Evolutionary conservation across 2,113 vertebrate genomes (phyloP).

Genomic region (Bubalus kerabau): DNA sequence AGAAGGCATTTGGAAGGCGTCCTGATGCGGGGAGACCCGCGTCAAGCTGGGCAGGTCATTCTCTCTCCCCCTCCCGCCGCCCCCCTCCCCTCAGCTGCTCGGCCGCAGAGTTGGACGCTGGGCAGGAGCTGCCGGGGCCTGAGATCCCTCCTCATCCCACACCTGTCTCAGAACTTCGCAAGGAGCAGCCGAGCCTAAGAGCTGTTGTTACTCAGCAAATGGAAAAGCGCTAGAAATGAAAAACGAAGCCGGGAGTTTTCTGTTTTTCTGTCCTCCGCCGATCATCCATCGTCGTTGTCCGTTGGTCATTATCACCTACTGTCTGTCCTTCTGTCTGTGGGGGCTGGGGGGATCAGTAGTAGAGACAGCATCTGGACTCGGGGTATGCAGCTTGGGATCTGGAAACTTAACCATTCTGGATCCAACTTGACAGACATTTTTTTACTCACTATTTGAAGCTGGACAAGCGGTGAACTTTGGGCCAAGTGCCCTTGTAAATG

Average conservation of each 20-base stretch:
- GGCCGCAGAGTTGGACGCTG: not conserved
- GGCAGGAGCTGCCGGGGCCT: too few species aligned
- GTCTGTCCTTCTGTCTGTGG: not conserved
- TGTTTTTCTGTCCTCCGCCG: accelerated
- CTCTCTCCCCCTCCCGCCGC: too few species aligned
- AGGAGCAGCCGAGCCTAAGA: not conserved
- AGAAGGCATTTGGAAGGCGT: not conserved
- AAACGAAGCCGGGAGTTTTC: not conserved
- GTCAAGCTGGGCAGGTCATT: not conserved
- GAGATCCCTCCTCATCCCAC: not conserved
- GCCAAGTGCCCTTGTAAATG: not conserved
- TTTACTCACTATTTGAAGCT: not conserved
- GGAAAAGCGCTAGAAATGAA: not conserved
- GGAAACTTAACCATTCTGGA: not conserved
- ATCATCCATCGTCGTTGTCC: not conserved
- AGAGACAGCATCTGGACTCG: not conserved
- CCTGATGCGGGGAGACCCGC: not conserved
- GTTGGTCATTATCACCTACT: not conserved
- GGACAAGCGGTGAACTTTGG: not conserved
- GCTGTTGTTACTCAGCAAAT: not conserved
- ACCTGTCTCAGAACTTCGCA: not conserved
- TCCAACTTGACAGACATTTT: not conserved
- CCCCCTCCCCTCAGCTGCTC: not conserved
- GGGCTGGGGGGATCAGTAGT: not conserved
- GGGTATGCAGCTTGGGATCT: too few species aligned